A percentile compares a stretch with the other conserved stretches of the same genome.
These are phyloP conservation scores for Ceraclea dissimilis DNA, from an alignment of 2,888 invertebrate genomes.

Conservation along the genomic window DNA sequence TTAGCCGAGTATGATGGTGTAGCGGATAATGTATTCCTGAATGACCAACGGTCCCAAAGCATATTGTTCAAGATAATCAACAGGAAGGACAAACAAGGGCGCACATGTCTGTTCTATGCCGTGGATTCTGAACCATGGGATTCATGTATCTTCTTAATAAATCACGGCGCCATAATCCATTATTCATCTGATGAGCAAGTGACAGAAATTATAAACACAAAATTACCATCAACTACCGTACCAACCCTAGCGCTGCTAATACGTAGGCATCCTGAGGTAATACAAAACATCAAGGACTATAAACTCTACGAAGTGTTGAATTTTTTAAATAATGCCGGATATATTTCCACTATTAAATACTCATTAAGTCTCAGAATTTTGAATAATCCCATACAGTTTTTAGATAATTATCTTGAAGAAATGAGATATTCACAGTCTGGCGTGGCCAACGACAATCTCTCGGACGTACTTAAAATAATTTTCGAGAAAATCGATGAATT, in stretches of 20 bases:
- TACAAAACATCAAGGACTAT: too few species aligned
- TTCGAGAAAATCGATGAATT: too few species aligned
- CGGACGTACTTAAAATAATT: too few species aligned
- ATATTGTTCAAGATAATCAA: background rate
- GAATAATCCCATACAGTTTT: too few species aligned
- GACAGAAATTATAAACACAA: background rate
- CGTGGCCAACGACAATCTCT: too few species aligned
- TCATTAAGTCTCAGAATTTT: background rate
- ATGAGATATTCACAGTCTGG: too few species aligned
- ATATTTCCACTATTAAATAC: background rate
- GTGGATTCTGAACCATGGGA: background rate
- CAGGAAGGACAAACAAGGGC: background rate
- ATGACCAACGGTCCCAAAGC: background rate
- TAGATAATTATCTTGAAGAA: too few species aligned
- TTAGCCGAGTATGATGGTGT: background rate
- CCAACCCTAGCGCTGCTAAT: too few species aligned
- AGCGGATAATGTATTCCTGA: background rate
- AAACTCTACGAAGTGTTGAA: too few species aligned
- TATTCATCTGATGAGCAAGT: background rate
- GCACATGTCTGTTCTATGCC: background rate
- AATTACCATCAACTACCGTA: background rate
- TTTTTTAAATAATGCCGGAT: background rate
- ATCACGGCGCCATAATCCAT: background rate
- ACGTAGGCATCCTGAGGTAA: too few species aligned
- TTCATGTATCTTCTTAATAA: background rate